A percentile compares a stretch with the other conserved stretches of the same genome.
These are phyloP conservation scores for Caenorhabditis brenneri DNA, from an alignment of 1,140 invertebrate genomes.

Conservation along the genomic window DNA sequence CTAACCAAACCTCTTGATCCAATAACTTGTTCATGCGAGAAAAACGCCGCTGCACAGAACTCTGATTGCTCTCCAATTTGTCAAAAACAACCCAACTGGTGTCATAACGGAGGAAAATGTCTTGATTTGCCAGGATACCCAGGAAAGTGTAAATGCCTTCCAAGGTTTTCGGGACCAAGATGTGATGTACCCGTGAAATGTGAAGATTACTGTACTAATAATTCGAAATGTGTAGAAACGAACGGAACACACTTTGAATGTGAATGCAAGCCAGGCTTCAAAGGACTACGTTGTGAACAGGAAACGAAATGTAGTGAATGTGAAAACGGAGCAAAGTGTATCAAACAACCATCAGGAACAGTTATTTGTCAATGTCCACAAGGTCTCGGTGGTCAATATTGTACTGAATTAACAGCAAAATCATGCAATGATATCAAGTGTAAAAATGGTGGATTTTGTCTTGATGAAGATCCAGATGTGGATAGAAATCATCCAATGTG, in stretches of 20 bases:
- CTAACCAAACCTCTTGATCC: background rate
- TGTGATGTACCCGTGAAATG: background rate
- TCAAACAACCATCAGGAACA: conserved; percentile 5
- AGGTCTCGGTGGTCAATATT: background rate
- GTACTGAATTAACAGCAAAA: background rate
- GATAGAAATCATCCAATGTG: background rate
- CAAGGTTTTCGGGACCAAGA: background rate
- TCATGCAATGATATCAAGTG: background rate
- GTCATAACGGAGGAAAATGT: conserved; percentile 25
- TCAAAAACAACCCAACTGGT: background rate
- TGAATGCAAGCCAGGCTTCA: conserved; percentile 17
- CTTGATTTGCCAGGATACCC: background rate
- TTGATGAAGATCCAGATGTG: background rate
- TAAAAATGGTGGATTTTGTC: background rate
- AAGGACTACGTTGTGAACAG: conserved; percentile 8
- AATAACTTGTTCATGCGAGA: conserved; percentile 6
- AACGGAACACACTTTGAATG: conserved; percentile 32
- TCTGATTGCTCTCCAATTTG: conserved; percentile 26
- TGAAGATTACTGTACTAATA: conserved; percentile 18
- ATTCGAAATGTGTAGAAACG: conserved; percentile 1
- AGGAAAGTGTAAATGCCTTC: conserved; percentile 10
- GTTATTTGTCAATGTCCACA: background rate
- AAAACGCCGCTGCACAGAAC: background rate
- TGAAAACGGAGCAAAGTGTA: background rate
- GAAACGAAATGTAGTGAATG: conserved; percentile 20